Evolutionary conservation across 2,888 invertebrate species (phyloP).

Genomic region (Idaea aversata): DNA sequence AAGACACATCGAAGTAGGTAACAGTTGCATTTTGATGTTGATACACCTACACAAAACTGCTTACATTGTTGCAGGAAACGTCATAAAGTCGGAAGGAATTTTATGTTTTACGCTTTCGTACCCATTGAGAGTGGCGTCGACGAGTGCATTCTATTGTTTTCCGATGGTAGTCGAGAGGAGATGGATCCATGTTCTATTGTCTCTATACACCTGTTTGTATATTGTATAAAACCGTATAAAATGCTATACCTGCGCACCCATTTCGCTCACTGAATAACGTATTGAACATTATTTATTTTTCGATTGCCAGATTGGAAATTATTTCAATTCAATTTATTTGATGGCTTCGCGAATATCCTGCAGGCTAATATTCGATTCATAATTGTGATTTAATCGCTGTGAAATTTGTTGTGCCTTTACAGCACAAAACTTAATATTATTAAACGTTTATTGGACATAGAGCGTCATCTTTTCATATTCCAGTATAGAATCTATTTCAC

Average conservation of each 20-base stretch:
- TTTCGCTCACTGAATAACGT: slow-evolving; percentile 18
- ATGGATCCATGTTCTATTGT: slow-evolving; percentile 51
- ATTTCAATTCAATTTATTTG: slow-evolving; percentile 23
- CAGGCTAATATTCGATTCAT: slow-evolving; percentile 2
- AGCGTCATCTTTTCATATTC: too few species aligned
- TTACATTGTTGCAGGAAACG: slow-evolving; percentile 36
- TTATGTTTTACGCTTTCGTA: slow-evolving; percentile 47
- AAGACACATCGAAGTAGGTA: neutral
- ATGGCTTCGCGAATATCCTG: slow-evolving; percentile 19
- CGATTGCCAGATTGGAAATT: slow-evolving; percentile 24
- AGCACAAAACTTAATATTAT: too few species aligned
- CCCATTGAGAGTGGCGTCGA: slow-evolving; percentile 41
- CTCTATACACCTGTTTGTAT: slow-evolving; percentile 19
- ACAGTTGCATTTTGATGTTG: slow-evolving; percentile 5
- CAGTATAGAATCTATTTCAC: slow-evolving; percentile 18
- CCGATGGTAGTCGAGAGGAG: slow-evolving; percentile 54
- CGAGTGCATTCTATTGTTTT: slow-evolving; percentile 65
- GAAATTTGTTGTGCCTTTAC: too few species aligned
- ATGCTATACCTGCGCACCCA: slow-evolving; percentile 21
- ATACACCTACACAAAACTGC: slow-evolving; percentile 20
- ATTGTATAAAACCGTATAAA: slow-evolving; percentile 18
- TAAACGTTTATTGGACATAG: too few species aligned
- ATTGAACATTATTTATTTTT: slow-evolving; percentile 21
- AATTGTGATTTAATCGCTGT: neutral
- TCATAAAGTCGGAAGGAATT: slow-evolving; percentile 46